Percentiles rank a stretch among this genome's conserved stretches.
Conservation (phyloP, 2,113 vertebrate species). For the Colius striatus region DNA sequence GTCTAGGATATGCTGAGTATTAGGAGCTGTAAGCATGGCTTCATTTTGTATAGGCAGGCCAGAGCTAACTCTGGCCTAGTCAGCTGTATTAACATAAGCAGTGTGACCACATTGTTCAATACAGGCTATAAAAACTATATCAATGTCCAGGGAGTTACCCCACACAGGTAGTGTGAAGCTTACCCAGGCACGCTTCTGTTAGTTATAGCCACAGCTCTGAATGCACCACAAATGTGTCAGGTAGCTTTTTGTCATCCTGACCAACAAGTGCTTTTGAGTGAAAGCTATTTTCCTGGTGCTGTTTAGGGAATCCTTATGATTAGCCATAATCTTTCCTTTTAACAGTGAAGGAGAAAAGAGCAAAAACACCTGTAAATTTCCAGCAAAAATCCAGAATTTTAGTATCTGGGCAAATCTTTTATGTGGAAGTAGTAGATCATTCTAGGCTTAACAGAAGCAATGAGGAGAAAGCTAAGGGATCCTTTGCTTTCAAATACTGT, state of each 20-base stretch:
- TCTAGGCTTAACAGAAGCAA: not conserved
- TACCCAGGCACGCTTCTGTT: not conserved
- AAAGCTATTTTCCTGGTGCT: not conserved
- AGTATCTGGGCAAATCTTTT: not conserved
- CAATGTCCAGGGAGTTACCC: not conserved
- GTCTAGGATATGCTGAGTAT: not conserved
- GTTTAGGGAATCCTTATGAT: not conserved
- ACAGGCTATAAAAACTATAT: not conserved
- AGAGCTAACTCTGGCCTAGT: not conserved
- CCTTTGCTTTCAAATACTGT: not conserved
- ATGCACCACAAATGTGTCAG: not conserved
- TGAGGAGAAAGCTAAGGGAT: not conserved
- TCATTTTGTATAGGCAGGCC: not conserved
- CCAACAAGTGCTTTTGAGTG: not conserved
- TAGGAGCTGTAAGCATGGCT: not conserved
- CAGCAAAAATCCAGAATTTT: not conserved
- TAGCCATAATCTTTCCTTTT: not conserved
- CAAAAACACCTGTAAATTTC: not conserved
- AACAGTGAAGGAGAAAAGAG: not conserved
- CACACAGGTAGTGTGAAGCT: not conserved
- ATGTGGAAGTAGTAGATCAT: not conserved
- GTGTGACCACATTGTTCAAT: not conserved
- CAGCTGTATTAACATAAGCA: not conserved
- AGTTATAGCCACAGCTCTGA: not conserved
- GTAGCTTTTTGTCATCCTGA: not conserved